Evolutionary conservation across 2,888 invertebrate genomes (phyloP), one percentile per base, ranked within the genome.

Genomic region (Hartigia nigra): DNA sequence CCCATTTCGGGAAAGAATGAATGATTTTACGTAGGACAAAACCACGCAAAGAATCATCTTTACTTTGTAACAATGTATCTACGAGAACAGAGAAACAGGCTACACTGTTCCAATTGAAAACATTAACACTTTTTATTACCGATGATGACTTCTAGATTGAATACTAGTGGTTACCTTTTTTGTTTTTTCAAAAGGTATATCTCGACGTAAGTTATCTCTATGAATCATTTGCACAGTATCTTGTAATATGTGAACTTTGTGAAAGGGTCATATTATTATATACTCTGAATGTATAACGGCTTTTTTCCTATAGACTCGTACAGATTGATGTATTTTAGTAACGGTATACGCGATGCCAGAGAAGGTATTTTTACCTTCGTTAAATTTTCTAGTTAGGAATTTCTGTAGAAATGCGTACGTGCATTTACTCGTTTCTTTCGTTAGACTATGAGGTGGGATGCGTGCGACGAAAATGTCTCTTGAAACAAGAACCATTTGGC

Each of bases 401-500:
- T 55, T 2, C 55, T 23, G 55, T 55, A 55, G 23, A 23, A 55
- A 55, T 23, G 55, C 23, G 55, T 55, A 55, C 55, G 55, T 55
- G 55, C 55, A 9, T 55, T 55, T 55, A 55, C 55, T 55, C 9
- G 55, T 23, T 55, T 55, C 55, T 55, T 23, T 55, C 55, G 9
- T 55, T 9, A 12, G 72, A 72, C 72, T 72, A 31, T 31, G 31
- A 31, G 3, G 72, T 12, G 72, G 72, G 5, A 32, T 31, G 72
- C 3, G 72, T 72, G 55, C 55, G 23, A 55, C 23, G 55, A 9
- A 55, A 55, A 55, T 55, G 55, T 23, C 55, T 23, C 69, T 76
- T 79, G 37, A 69, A 74, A 39, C 34, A 55, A 36, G 37, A 70
- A 69, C 34, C 78, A 69, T 81, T 80, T 82, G 83, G 82, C 84